A percentile compares a stretch with the other conserved stretches of the same genome.
Conservation (phyloP, 2,888 invertebrate genomes). For the Colostygia pectinataria region DNA sequence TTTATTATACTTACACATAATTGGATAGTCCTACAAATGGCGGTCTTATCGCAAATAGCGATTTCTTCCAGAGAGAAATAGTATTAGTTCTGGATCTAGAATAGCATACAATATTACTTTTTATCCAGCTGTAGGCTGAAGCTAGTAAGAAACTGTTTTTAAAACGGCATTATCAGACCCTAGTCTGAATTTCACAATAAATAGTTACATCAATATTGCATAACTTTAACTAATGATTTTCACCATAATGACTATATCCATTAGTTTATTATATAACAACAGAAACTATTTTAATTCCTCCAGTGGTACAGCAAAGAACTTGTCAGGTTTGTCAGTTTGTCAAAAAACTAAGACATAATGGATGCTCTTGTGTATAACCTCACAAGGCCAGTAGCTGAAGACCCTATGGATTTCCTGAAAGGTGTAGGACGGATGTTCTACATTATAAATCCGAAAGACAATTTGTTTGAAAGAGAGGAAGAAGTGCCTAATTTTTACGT, state of each 20-base stretch:
- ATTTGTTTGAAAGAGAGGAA: constrained; percentile 78
- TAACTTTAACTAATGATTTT: not conserved
- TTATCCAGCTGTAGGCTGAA: too few species aligned
- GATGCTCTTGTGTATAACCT: constrained; percentile 6
- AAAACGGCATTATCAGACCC: too few species aligned
- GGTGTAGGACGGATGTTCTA: constrained; percentile 85
- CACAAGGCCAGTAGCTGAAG: constrained; percentile 7
- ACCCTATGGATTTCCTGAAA: constrained; percentile 45
- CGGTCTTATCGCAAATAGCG: too few species aligned
- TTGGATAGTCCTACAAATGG: too few species aligned
- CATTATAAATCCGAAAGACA: constrained; percentile 84
- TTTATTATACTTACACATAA: too few species aligned
- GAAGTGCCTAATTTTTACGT: constrained; percentile 87
- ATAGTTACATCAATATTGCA: not conserved
- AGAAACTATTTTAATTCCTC: not conserved
- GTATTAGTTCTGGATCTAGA: too few species aligned
- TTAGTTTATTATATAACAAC: too few species aligned
- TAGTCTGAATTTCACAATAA: too few species aligned
- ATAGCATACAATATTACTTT: too few species aligned
- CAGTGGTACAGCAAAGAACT: not conserved
- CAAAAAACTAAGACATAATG: not conserved
- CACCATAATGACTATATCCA: too few species aligned
- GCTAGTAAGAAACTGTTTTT: too few species aligned
- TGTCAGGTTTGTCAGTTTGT: not conserved
- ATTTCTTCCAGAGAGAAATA: too few species aligned